Evolutionary conservation across 2,888 invertebrate genomes (phyloP).

Genomic region (Myathropa florea): DNA sequence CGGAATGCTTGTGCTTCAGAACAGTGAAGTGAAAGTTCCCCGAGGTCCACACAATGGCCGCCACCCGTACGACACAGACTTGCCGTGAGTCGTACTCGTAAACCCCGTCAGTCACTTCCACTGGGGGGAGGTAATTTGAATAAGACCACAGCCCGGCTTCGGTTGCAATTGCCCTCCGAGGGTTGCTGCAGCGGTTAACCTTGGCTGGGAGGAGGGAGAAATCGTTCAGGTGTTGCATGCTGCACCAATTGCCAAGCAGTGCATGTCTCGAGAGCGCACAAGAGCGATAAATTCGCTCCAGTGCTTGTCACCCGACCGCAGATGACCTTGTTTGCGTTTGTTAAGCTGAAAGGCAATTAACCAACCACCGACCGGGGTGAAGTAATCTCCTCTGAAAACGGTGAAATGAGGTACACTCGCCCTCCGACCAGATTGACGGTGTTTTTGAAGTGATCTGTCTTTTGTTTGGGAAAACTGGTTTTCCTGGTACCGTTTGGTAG

Average conservation of each 20-base stretch:
- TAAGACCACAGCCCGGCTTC: conserved; percentile 41
- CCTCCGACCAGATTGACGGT: neutral
- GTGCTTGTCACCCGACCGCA: conserved; percentile 20
- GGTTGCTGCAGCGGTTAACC: conserved; percentile 53
- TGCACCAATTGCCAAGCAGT: conserved; percentile 59
- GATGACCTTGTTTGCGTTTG: conserved; percentile 35
- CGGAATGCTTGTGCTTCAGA: conserved; percentile 17
- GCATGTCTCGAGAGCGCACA: conserved; percentile 31
- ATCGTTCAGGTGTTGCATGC: conserved; percentile 31
- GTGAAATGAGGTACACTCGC: neutral
- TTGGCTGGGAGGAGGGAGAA: conserved; percentile 36
- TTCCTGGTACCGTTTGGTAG: conserved; percentile 17
- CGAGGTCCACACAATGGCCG: conserved; percentile 15
- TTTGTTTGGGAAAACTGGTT: conserved; percentile 32
- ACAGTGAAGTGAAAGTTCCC: conserved; percentile 66
- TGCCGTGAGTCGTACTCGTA: conserved; percentile 29
- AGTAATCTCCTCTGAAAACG: conserved; percentile 9
- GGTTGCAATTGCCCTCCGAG: conserved; percentile 53
- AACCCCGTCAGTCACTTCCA: conserved; percentile 22
- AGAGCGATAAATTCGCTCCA: conserved; percentile 17
- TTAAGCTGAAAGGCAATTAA: conserved; percentile 10
- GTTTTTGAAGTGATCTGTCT: conserved; percentile 7
- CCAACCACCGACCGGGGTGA: neutral
- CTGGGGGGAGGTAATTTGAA: conserved; percentile 49
- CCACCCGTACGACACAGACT: conserved; percentile 40